phyloP scores from a whole-genome alignment of 2,113 vertebrate genomes.

The Falco punctatus region DNA sequence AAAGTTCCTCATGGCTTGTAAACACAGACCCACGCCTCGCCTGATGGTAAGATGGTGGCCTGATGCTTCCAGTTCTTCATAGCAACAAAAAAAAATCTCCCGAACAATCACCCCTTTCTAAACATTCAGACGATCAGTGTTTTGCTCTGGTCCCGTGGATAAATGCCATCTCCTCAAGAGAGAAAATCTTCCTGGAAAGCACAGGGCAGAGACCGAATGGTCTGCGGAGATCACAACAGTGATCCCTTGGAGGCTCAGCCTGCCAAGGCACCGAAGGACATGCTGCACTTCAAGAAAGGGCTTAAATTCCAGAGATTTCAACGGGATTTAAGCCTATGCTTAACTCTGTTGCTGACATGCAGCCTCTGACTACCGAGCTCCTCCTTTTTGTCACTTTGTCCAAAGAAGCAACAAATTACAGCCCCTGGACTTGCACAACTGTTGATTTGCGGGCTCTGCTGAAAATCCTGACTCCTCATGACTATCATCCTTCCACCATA shows the following conservation, averaged over 20 bases:
- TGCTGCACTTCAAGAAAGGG: background rate
- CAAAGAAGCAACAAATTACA: background rate
- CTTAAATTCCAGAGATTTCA: background rate
- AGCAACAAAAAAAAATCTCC: background rate
- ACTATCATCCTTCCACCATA: background rate
- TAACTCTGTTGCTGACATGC: background rate
- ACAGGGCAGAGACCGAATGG: background rate
- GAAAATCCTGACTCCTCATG: background rate
- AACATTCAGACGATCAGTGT: background rate
- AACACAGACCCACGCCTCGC: background rate
- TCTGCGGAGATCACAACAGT: background rate
- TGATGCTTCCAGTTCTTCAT: background rate
- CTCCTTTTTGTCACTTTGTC: background rate
- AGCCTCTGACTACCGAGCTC: background rate
- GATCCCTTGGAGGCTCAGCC: background rate
- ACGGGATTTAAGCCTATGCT: background rate
- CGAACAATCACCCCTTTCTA: background rate
- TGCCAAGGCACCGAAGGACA: background rate
- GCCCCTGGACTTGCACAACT: background rate
- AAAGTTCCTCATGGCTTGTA: background rate
- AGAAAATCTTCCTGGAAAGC: background rate
- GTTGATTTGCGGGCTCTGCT: background rate
- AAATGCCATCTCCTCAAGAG: background rate
- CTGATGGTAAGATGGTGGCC: background rate
- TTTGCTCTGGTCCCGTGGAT: background rate